A percentile compares a stretch with the other conserved stretches of the same genome.
These are phyloP conservation scores for Sinonovacula constricta DNA, from an alignment of 1,140 invertebrate species.

Conservation along the genomic window DNA sequence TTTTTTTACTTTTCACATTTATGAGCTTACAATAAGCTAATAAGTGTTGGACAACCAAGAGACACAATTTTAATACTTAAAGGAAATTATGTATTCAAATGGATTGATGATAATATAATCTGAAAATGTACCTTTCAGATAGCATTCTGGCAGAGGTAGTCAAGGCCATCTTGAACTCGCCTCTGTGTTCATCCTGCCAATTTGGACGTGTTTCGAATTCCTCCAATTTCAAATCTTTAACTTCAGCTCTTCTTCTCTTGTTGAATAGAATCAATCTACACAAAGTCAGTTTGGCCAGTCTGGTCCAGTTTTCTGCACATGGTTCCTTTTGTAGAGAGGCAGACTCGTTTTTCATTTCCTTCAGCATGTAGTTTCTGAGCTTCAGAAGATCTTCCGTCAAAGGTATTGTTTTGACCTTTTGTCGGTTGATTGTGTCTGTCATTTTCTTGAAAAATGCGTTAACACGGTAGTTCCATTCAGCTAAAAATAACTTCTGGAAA, in stretches of 20 bases:
- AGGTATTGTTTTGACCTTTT: conserved; percentile 22
- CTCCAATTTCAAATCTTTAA: background rate
- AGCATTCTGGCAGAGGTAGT: background rate
- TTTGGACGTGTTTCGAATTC: background rate
- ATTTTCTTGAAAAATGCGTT: conserved; percentile 15
- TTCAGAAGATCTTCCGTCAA: conserved; percentile 24
- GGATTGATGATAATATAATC: background rate
- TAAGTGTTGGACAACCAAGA: no score
- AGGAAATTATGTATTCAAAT: no score
- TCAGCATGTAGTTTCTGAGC: conserved; percentile 6
- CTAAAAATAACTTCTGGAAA: conserved; percentile 17
- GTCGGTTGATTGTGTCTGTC: background rate
- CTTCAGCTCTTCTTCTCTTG: background rate
- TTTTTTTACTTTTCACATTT: no score
- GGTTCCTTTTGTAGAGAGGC: background rate
- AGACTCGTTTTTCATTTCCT: background rate
- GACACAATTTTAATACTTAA: no score
- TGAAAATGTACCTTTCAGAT: background rate
- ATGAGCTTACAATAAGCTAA: no score
- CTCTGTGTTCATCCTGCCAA: background rate
- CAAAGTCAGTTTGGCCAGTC: background rate
- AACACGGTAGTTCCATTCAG: conserved; percentile 28
- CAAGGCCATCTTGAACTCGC: background rate
- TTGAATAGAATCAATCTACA: background rate
- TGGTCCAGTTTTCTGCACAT: background rate